Conservation (phyloP, 1,140 invertebrate species). For the Bombus difficillimus region DNA sequence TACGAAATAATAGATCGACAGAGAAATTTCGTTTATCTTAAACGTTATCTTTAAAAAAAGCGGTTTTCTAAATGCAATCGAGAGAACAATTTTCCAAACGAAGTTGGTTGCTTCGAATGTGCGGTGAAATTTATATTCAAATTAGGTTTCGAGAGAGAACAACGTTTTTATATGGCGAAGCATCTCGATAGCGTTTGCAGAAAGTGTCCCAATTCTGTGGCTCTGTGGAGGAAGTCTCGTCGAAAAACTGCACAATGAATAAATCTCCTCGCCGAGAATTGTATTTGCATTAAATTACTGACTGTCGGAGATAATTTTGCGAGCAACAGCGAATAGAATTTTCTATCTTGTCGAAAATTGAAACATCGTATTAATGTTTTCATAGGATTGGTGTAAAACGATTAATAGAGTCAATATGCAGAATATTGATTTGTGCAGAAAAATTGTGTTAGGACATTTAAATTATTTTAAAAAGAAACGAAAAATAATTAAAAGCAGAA, state of each 20-base stretch:
- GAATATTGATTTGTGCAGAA: too few relatives aligned
- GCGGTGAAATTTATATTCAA: slow-evolving; percentile 19
- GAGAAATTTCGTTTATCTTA: too few relatives aligned
- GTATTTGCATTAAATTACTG: slow-evolving; percentile 16
- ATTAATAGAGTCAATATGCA: neutral
- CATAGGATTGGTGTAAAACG: neutral
- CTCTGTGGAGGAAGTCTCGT: neutral
- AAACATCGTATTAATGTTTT: neutral
- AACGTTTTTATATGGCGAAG: slow-evolving; percentile 6
- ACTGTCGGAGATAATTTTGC: neutral
- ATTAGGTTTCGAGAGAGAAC: neutral
- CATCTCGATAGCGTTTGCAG: neutral
- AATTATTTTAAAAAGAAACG: too few relatives aligned
- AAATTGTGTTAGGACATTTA: too few relatives aligned
- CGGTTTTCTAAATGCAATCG: neutral
- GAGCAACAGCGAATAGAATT: neutral
- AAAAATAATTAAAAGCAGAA: too few relatives aligned
- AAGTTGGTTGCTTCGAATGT: neutral
- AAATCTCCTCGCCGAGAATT: neutral
- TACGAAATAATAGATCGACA: too few relatives aligned
- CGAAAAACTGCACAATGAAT: slow-evolving; percentile 23
- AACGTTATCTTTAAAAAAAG: neutral
- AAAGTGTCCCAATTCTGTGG: slow-evolving; percentile 1
- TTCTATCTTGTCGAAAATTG: neutral
- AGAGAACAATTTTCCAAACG: neutral